Evolutionary conservation across 2,888 invertebrate genomes (phyloP).

Genomic region (Drosophila tripunctata): DNA sequence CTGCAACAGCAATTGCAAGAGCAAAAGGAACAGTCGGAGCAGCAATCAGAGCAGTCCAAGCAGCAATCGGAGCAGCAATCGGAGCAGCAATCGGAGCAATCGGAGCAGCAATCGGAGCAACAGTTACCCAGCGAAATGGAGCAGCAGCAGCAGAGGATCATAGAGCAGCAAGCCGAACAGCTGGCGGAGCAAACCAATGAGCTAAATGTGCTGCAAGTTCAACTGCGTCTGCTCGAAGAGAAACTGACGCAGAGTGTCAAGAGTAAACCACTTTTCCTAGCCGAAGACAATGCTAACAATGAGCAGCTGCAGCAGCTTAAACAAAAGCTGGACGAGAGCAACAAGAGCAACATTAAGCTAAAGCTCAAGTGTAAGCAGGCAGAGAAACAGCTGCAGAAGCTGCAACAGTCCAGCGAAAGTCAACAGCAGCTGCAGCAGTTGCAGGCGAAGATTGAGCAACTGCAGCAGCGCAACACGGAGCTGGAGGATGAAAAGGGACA

Average conservation of each 20-base stretch:
- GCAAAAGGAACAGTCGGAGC: conserved; percentile 27
- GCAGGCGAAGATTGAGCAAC: conserved; percentile 86
- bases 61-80: conserved; percentile 68
- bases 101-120: conserved; percentile 3
- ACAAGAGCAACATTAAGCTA: conserved; percentile 85
- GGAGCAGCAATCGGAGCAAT: conserved; percentile 24
- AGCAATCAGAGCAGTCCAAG: conserved; percentile 76
- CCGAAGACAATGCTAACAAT: conserved; percentile 52
- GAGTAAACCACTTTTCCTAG: conserved; percentile 79
- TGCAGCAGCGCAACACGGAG: conserved; percentile 91
- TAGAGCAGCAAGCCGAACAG: conserved; percentile 86
- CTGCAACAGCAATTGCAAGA: conserved; percentile 72
- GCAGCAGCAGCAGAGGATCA: no score
- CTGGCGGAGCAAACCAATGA: conserved; percentile 86
- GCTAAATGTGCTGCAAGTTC: conserved; percentile 85
- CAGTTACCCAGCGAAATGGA: conserved; percentile 75
- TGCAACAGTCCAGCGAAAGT: conserved; percentile 88
- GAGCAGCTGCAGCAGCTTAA: conserved; percentile 85
- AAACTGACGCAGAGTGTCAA: conserved; percentile 78
- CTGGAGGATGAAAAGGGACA: conserved; percentile 96
- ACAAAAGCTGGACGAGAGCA: conserved; percentile 89
- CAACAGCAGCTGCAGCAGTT: conserved; percentile 89
- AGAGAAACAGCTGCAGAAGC: conserved; percentile 89
- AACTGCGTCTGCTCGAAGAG: conserved; percentile 83
- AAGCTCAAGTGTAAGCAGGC: conserved; percentile 88